Evolutionary conservation across 2,888 invertebrate species (phyloP).

Genomic region (Anthophora plumipes): DNA sequence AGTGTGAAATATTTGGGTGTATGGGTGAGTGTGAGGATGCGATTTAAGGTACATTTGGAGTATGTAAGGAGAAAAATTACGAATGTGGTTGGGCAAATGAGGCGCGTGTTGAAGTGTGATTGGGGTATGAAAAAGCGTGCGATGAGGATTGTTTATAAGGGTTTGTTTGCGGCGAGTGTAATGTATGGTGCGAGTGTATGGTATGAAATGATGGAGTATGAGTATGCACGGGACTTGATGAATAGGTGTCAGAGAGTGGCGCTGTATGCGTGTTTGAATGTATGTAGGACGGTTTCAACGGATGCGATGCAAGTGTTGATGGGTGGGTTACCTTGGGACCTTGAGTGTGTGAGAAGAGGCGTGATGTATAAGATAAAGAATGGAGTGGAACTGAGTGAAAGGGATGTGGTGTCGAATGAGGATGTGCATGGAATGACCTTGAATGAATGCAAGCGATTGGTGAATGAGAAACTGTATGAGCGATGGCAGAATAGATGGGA

Average conservation of each 20-base stretch:
- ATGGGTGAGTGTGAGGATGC: conserved; percentile 30
- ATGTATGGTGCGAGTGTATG: conserved; percentile 56
- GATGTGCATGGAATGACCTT: background rate
- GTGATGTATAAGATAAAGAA: background rate
- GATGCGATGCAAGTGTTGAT: conserved; percentile 57
- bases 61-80: conserved; percentile 1
- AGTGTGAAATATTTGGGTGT: conserved; percentile 41
- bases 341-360: conserved; percentile 41
- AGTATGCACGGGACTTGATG: conserved; percentile 4
- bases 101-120: conserved; percentile 47
- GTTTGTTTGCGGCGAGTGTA: conserved; percentile 24
- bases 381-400: background rate
- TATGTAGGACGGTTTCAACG: conserved; percentile 61
- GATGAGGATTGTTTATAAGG: conserved; percentile 10
- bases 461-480: too few relatives aligned
- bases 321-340: conserved; percentile 56
- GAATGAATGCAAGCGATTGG: too few relatives aligned
- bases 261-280: conserved; percentile 50
- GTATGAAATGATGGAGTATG: conserved; percentile 2
- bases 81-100: conserved; percentile 8
- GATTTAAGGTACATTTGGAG: conserved; percentile 40
- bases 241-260: conserved; percentile 32
- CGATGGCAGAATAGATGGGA: too few relatives aligned
- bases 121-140: too few relatives aligned
- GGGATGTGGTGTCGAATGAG: background rate